Base-by-base conservation (phyloP, 2,113 vertebrate species). In the Varanus komodoensis region DNA sequence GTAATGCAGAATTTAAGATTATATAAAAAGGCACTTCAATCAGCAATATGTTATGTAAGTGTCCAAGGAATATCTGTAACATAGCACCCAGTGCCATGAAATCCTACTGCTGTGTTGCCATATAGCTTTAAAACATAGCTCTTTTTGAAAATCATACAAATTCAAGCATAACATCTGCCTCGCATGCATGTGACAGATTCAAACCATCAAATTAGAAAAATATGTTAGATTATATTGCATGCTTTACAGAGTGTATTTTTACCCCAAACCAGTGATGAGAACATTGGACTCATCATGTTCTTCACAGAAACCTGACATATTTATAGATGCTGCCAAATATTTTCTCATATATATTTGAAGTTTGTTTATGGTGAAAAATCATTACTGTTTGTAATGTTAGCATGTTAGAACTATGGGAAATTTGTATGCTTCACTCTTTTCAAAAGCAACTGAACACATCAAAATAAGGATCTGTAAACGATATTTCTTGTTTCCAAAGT, bases 401-500 rank as follows among this genome's bases (percentile, higher is more conserved):
- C 67, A 84, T 82, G 14, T 32, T 29, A 67, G 19, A 85, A 17
- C 14, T 77, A 34, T 0, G 0, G 84, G 67, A 67, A 89, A 84
- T 34, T 64, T 69, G 8, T 27, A 89, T 8, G 0, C 0, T 17
- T 92, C 57, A 86, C 50, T 67, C 11, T 54, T 67, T 44, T 61
- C 78, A 27, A 23, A 23, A 71, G 32, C 0, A 73, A 69, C 1
- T 77, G 8, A 17, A 91, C 82, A 87, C 9, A 1, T 82, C 54
- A 32, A 7, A 57, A 32, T 0, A 0, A 74, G 17, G 92, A 44
- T 14, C 54, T 67, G 44, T 34, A 69, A 48, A 52, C 8, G 38
- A 0, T 0, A 25, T 0, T 0, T 57, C 6, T 38, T 0, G 0
- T 0, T 71, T 8, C 57, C 0, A 19, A 27, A 1, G 6, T 48